Evolutionary conservation across 2,888 invertebrate species (phyloP).

Genomic region (Athalia rosae): DNA sequence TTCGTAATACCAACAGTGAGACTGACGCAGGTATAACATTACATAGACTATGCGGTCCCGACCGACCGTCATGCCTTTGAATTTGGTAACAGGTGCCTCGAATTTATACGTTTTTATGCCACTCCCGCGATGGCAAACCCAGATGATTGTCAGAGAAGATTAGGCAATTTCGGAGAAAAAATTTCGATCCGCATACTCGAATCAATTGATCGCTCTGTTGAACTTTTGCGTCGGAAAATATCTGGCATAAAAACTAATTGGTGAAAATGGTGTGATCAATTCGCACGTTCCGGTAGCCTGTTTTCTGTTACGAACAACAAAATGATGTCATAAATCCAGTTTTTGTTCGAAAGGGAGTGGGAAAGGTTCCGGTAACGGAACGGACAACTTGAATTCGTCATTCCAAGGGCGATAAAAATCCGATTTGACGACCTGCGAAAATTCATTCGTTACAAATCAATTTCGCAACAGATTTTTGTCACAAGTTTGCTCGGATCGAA

Average conservation of each 20-base stretch:
- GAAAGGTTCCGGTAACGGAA: too few species aligned
- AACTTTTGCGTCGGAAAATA: too few species aligned
- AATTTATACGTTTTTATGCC: slow-evolving; percentile 1
- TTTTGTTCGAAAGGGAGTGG: too few species aligned
- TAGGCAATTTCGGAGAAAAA: neutral
- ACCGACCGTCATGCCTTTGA: slow-evolving; percentile 18
- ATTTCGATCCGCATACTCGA: neutral
- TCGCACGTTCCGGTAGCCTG: too few species aligned
- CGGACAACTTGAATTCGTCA: too few species aligned
- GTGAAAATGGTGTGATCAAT: too few species aligned
- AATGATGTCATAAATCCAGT: too few species aligned
- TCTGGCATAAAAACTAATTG: too few species aligned
- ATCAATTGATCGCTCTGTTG: neutral
- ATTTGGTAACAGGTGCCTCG: slow-evolving; percentile 16
- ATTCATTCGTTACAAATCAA: slow-evolving; percentile 16
- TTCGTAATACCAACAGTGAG: slow-evolving; percentile 56
- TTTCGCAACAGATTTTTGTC: neutral
- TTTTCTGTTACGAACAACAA: too few species aligned
- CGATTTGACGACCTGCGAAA: neutral
- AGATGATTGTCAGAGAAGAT: slow-evolving; percentile 4
- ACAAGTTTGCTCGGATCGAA: neutral
- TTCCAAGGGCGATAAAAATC: too few species aligned
- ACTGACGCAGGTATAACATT: slow-evolving; percentile 44
- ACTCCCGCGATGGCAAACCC: neutral
- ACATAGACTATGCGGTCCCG: slow-evolving; percentile 10